Base-by-base conservation (phyloP, 2,113 vertebrate genomes). In the Shinisaurus crocodilurus region DNA sequence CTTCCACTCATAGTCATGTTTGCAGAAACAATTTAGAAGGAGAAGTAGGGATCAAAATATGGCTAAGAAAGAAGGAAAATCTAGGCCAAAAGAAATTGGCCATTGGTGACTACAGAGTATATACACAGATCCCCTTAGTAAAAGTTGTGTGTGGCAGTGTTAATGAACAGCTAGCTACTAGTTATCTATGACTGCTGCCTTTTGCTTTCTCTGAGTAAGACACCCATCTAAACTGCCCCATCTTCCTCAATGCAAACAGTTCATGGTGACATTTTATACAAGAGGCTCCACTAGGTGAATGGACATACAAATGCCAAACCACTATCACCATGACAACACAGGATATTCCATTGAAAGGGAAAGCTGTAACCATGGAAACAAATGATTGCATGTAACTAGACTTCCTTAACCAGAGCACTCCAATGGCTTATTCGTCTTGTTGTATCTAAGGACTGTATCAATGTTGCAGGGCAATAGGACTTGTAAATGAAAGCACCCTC, bases 321-420 rank as follows among this genome's bases (percentile, higher is more conserved):
- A 87, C 12, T 34, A 93, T 94, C 4, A 54, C 95, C 96, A 94
- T 95, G 96, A 96, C 96, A 96, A 96, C 96, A 91, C 83, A 88
- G 80, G 77, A 85, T 91, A 82, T 57, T 57, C 82, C 83, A 91
- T 94, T 92, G 85, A 86, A 88, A 88, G 81, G 93, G 90, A 90
- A 79, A 79, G 89, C 91, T 90, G 95, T 97, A 94, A 92, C 96
- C 95, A 97, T 95, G 96, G 96, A 94, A 97, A 97, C 97, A 94
- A 88, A 81, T 27, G 89, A 95, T 92, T 95, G 94, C 96, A 96
- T 95, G 85, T 95, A 96, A 87, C 84, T 88, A 89, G 92, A 27
- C 16, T 50, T 70, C 90, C 88, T 77, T 69, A 77, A 63, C 43
- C 43, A 54, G 34, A 40, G 27, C 88, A 60, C 86, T 48, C 20